Percentiles rank a stretch among this genome's conserved stretches.
These are phyloP conservation scores for Apotomis betuletana DNA, from an alignment of 2,888 invertebrate genomes.

Conservation along the genomic window DNA sequence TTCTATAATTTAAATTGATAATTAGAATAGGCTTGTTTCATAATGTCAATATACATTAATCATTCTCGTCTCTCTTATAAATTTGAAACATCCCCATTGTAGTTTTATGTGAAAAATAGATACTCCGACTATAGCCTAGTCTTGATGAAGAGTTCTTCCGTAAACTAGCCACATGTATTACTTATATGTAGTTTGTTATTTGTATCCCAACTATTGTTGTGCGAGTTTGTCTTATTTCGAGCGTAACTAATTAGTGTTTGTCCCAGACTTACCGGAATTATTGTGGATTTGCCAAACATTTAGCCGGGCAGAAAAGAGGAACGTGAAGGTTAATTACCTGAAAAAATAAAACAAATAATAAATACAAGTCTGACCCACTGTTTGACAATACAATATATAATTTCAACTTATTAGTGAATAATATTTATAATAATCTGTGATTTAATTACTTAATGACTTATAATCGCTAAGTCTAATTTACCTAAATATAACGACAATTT, in stretches of 20 bases:
- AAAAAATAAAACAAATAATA: slow-evolving; percentile 75
- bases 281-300: slow-evolving; percentile 76
- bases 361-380: slow-evolving; percentile 46
- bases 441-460: too few species aligned
- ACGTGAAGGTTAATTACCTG: slow-evolving; percentile 82
- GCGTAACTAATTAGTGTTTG: slow-evolving; percentile 64
- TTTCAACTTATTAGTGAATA: too few species aligned
- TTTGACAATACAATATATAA: background rate
- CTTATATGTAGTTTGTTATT: slow-evolving; percentile 4
- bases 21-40: too few species aligned
- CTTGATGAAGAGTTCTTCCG: background rate
- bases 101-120: too few species aligned
- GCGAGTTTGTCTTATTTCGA: slow-evolving; percentile 37
- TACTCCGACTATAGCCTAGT: too few species aligned
- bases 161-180: background rate
- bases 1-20: too few species aligned
- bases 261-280: slow-evolving; percentile 74
- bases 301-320: slow-evolving; percentile 71
- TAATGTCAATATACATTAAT: too few species aligned
- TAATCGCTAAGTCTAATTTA: too few species aligned
- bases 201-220: slow-evolving; percentile 24
- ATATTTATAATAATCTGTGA: too few species aligned
- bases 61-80: too few species aligned
- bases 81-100: too few species aligned
- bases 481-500: too few species aligned